phyloP scores from a whole-genome alignment of 2,888 invertebrate genomes.

The Dryomyza anilis region DNA sequence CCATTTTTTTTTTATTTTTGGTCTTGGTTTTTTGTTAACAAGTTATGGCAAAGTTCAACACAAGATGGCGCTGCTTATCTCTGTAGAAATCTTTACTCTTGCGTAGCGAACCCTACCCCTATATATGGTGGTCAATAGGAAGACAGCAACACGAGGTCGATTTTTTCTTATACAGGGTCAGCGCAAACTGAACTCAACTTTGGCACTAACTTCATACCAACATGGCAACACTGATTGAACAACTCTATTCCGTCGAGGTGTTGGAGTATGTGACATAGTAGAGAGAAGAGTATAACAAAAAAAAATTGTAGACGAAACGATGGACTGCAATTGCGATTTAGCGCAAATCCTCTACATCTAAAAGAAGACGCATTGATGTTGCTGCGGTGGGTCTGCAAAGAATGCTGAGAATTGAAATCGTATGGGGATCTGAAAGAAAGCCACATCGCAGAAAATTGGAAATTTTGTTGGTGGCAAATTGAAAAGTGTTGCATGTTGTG shows the following conservation, averaged over 20 bases:
- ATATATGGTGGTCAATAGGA: slow-evolving; percentile 16
- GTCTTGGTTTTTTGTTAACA: neutral
- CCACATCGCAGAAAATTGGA: slow-evolving; percentile 14
- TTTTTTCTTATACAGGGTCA: too few species aligned
- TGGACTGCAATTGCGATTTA: slow-evolving; percentile 33
- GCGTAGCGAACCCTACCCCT: neutral
- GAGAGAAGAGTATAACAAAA: neutral
- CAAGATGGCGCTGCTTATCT: slow-evolving; percentile 20
- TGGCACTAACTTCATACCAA: neutral
- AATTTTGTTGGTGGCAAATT: slow-evolving; percentile 14
- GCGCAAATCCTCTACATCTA: slow-evolving; percentile 36
- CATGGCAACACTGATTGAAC: slow-evolving; percentile 10
- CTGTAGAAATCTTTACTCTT: slow-evolving; percentile 4
- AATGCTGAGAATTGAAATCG: slow-evolving; percentile 4
- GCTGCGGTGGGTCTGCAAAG: too few species aligned
- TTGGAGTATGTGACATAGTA: neutral
- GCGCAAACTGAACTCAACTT: neutral
- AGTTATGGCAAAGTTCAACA: slow-evolving; percentile 19
- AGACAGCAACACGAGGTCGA: too few species aligned
- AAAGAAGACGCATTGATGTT: slow-evolving; percentile 36
- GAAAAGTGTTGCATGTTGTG: slow-evolving; percentile 12
- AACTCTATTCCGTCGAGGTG: slow-evolving; percentile 7
- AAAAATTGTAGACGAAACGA: neutral
- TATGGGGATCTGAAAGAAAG: slow-evolving; percentile 5
- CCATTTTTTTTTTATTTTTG: neutral